phyloP scores from a whole-genome alignment of 23 tunicate genomes.

The Aplidium turbinatum region DNA sequence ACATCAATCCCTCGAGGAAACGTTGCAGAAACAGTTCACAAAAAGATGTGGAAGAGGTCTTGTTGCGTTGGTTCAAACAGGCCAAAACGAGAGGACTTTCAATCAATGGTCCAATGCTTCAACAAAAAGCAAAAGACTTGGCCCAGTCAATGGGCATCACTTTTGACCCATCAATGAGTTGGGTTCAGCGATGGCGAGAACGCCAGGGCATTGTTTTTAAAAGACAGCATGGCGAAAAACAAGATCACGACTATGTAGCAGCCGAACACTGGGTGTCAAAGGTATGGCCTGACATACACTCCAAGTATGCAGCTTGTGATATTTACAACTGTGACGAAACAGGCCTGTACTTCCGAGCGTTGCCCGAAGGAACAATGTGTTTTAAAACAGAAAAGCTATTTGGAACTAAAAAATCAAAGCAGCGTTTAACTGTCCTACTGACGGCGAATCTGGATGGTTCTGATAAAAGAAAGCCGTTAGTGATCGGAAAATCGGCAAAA shows the following conservation, averaged over 20 bases:
- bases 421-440: conserved; percentile 20
- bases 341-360: conserved; percentile 16
- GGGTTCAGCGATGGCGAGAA: conserved; percentile 30
- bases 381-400: conserved; percentile 28
- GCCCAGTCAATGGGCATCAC: conserved; percentile 2
- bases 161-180: conserved; percentile 22
- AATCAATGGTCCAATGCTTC: conserved; percentile 40
- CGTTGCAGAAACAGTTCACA: conserved; percentile 17
- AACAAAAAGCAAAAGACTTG: conserved; percentile 32
- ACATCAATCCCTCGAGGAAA: conserved; percentile 34
- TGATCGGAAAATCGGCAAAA: conserved; percentile 32
- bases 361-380: conserved; percentile 39
- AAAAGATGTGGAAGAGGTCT: conserved; percentile 33
- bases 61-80: conserved; percentile 34
- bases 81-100: conserved; percentile 33
- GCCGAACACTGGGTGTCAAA: conserved; percentile 42
- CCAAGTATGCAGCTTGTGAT: conserved; percentile 4
- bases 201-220: conserved; percentile 29
- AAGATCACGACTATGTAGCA: conserved; percentile 28
- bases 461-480: conserved; percentile 20
- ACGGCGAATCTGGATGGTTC: conserved; percentile 35
- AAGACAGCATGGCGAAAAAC: conserved; percentile 43
- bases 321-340: conserved; percentile 23
- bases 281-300: conserved; percentile 27
- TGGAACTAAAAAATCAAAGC: conserved; percentile 30